Evolutionary conservation across 2,888 invertebrate genomes (phyloP).

Genomic region (Lepas anatifera): DNA sequence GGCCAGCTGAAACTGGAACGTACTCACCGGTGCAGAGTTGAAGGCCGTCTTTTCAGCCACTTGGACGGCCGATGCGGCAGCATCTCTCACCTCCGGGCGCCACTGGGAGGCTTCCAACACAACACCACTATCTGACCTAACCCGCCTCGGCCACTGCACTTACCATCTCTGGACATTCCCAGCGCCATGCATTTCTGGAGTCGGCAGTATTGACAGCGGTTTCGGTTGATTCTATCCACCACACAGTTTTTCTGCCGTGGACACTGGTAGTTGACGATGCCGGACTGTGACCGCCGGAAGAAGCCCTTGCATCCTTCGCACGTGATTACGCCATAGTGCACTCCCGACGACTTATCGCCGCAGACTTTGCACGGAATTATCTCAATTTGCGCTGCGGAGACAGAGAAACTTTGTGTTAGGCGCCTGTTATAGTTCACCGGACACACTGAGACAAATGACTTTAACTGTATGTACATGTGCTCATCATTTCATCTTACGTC

Average conservation of each 20-base stretch:
- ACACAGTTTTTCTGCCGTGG: conserved; percentile 97
- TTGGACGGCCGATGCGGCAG: no score
- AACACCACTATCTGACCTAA: no score
- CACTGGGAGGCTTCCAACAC: no score
- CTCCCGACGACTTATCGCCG: conserved; percentile 98
- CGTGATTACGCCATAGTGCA: conserved; percentile 98
- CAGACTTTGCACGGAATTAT: conserved; percentile 99
- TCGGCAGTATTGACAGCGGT: conserved; percentile 98
- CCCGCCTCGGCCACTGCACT: no score
- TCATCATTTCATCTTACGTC: no score
- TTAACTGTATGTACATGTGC: no score
- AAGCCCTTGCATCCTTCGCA: conserved; percentile 99
- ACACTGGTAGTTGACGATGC: conserved; percentile 98
- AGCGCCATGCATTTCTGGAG: conserved; percentile 97
- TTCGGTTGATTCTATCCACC: conserved; percentile 95
- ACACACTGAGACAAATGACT: no score
- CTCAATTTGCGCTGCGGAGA: conserved; percentile 88
- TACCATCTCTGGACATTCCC: conserved; percentile 99
- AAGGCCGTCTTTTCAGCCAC: no score
- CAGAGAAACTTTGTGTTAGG: no score
- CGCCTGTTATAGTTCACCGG: no score
- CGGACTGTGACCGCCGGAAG: conserved; percentile 95
- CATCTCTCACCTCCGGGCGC: no score
- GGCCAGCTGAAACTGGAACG: not conserved
- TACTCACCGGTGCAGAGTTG: not conserved